These are phyloP conservation scores for Muntiacus reevesi DNA, from an alignment of 2,113 vertebrate genomes.

Conservation along the genomic window DNA sequence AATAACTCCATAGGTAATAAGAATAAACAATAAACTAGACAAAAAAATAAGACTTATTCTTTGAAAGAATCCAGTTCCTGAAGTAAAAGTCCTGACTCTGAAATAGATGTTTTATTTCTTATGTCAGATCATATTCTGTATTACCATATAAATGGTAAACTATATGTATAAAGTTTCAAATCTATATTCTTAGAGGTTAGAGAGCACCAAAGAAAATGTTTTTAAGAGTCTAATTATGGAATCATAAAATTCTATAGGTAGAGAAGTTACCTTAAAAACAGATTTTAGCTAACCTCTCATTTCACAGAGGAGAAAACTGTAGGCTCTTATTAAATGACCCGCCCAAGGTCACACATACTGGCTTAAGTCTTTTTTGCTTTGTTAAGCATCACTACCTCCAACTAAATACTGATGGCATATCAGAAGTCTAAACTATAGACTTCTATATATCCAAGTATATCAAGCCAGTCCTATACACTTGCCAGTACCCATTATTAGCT, in stretches of 20 bases:
- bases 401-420: background rate
- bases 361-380: background rate
- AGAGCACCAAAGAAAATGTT: background rate
- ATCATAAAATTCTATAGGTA: background rate
- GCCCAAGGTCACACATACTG: background rate
- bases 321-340: background rate
- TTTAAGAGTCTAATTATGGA: background rate
- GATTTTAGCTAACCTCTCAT: background rate
- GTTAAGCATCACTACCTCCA: background rate
- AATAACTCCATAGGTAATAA: background rate
- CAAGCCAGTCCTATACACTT: background rate
- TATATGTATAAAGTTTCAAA: background rate
- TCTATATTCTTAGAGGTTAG: background rate
- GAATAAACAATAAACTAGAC: background rate
- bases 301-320: background rate
- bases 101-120: conserved; percentile 4
- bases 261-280: background rate
- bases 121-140: background rate
- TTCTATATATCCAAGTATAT: background rate
- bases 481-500: background rate
- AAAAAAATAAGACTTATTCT: background rate
- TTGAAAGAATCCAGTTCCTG: conserved; percentile 10
- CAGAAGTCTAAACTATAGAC: background rate
- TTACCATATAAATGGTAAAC: background rate
- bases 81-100: conserved; percentile 14